Evolutionary conservation across 2,888 invertebrate species (phyloP), one percentile per base, ranked within the genome.

Genomic region (Aspidiotus destructor): DNA sequence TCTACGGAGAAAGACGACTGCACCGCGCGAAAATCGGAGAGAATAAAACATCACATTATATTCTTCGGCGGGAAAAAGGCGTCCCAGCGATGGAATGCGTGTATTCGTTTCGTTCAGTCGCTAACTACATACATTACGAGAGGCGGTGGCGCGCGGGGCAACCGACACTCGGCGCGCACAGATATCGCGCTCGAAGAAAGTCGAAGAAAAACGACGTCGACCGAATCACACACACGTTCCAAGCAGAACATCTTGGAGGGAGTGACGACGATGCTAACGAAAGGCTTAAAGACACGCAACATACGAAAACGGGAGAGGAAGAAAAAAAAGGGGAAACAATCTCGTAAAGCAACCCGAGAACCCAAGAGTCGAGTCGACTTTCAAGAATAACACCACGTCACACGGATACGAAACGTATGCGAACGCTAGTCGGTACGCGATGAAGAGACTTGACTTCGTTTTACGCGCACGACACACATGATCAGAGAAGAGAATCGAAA

Each of bases 201-300:
- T 28, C 58, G 67, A 67, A 67, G 60, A 67, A 67, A 67, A 44
- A 58, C 67, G 67, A 67, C 55, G 52, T n/a, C 53, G 40, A 15
- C 41, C 63, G 63, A 63, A 54, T 53, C 48, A 62, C 62, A 52
- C 53, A 48, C 48, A 28, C 53, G 48, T 62, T 48, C 62, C 62
- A 13, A 52, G 52, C 48, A n/a, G 28, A 40, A 54, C 54, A 41
- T 63, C 63, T 63, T 63, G 63, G 63, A 63, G 63, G 63, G 63
- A 52, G 17, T 41, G 55, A 28, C 40, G 63, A 42, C 16, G 42
- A 41, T 40, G 6, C 9, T 6, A 2, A 64, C 48, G 54, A 54
- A 60, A 67, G 67, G 67, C 55, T 58, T 41, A 52, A 41, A 41
- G n/a, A n/a, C 48, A 48, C 48, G 48, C 11, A 13, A 48, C 48